Base-by-base conservation (phyloP, 2,888 invertebrate species). In the Diogma glabrata region DNA sequence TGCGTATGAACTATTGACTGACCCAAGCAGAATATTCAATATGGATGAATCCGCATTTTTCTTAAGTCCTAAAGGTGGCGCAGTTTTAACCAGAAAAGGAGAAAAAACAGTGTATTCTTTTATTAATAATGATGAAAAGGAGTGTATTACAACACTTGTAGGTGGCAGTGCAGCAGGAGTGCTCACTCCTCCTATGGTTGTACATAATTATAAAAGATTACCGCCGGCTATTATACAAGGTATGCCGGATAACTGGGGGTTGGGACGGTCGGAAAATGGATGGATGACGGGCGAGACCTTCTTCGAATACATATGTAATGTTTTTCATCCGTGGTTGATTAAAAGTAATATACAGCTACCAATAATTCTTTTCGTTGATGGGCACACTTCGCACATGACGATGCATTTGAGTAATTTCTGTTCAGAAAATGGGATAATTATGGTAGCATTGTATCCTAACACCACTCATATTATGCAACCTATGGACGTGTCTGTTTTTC, bases 261-360 rank as follows among this genome's bases (percentile, higher is more conserved):
- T 66, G 24, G 69, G 67, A 53, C 63, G 60, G 52, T 64, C 66
- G 2, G 67, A 70, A 10, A 63, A 54, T 49, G 67, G 67, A 8
- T 70, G 69, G 71, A 72, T 65, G 67, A 67, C 63, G 6, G 57
- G 60, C 1, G 63, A 63, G 55, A 60, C 59, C 2, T 69, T 70
- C 57, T 68, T 57, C 54, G 64, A 70, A 57, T 69, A 62, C 54
- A 59, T 68, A 4, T 58, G 61, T 5, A 65, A 67, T 56, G 56
- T 66, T 22, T 67, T 69, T 57, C 52, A 62, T 53, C 61, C 61
- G 28, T 69, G 66, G 66, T 52, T 69, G 28, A 38, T 58, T 24
- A 56, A 58, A 50, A 59, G 64, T 49, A 54, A 60, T 30, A 61
- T 68, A 30, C 50, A 58, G 47, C 55, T 61, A 17, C 69, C 61